Base-by-base conservation (phyloP, 2,888 invertebrate genomes). In the Himalopsyche japonica region DNA sequence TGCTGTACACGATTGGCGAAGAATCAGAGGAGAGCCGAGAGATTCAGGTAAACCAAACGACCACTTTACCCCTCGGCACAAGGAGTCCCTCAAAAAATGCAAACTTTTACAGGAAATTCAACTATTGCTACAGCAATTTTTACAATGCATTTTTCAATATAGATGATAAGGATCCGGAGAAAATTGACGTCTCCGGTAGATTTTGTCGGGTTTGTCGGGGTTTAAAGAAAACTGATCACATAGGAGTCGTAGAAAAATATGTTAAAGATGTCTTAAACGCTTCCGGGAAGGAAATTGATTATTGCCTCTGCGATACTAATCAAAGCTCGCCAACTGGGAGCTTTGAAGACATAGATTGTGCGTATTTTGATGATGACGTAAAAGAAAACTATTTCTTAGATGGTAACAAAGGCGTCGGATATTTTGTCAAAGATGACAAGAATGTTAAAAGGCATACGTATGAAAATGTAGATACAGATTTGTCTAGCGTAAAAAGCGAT, bases 1-100 rank as follows among this genome's bases (percentile, higher is more conserved):
- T 99, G 0, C 94, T 99, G 81, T 95, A 97, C 88, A 97, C 97
- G 82, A 98, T 98, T 89, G 97, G 97, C 20, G 98, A 98, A 88
- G 98, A 98, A 86, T 96, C 96, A n/a, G 95, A 95, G 18, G 95
- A 96, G 87, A 96, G 95, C 90, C 95, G 96, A 88, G 97, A 97
- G 88, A 93, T 97, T 0, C 95, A 95, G 93, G 92, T 92, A 92
- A 88, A 49, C 48, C 47, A 18, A 47, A 27, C 70, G 70, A 27
- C 24, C 79, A 34, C 43, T 80, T 79, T 76, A 76, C 80, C 37
- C 57, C 27, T 6, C 15, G 43, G 43, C 76, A 37, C 37, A 20
- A 82, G 57, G 37, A 43, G 32, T 24, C 76, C 30, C 15, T 27
- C 84, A 10, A 91, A 91, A 88, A 91, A 91, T 85, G 91, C 92